These are phyloP conservation scores for Teleopsis dalmanni DNA, from an alignment of 1,140 invertebrate genomes.

Conservation along the genomic window DNA sequence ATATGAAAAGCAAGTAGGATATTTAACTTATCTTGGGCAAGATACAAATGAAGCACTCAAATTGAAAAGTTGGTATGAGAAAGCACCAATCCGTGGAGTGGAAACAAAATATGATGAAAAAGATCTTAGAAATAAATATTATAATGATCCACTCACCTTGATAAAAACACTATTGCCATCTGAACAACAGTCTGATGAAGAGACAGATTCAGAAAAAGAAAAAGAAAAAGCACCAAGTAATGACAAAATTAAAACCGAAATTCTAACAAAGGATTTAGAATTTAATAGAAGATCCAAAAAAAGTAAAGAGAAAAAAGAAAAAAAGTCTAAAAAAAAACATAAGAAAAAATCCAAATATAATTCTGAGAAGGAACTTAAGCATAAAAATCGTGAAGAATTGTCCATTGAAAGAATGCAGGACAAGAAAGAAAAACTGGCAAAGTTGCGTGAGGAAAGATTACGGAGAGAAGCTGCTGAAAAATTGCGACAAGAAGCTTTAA, in stretches of 20 bases:
- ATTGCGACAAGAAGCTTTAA: slow-evolving; percentile 57
- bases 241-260: background rate
- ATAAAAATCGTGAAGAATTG: slow-evolving; percentile 43
- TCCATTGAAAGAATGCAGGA: slow-evolving; percentile 43
- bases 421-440: slow-evolving; percentile 53
- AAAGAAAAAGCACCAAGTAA: background rate
- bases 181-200: slow-evolving; percentile 11
- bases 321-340: slow-evolving; percentile 13
- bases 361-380: slow-evolving; percentile 28
- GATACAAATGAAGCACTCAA: slow-evolving; percentile 79
- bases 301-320: slow-evolving; percentile 6
- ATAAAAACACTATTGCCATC: slow-evolving; percentile 29
- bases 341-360: slow-evolving; percentile 28
- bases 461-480: slow-evolving; percentile 72
- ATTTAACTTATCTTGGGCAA: slow-evolving; percentile 92
- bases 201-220: background rate
- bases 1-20: slow-evolving; percentile 96
- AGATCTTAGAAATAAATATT: slow-evolving; percentile 53
- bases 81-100: slow-evolving; percentile 48
- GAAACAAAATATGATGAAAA: slow-evolving; percentile 47
- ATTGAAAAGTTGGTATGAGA: slow-evolving; percentile 75
- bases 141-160: slow-evolving; percentile 65
- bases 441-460: slow-evolving; percentile 70
- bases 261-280: slow-evolving; percentile 1
- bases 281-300: too few species aligned